A percentile compares a stretch with the other conserved stretches of the same genome.
These are phyloP conservation scores for Odontomachus brunneus DNA, from an alignment of 1,140 invertebrate genomes.

Conservation along the genomic window DNA sequence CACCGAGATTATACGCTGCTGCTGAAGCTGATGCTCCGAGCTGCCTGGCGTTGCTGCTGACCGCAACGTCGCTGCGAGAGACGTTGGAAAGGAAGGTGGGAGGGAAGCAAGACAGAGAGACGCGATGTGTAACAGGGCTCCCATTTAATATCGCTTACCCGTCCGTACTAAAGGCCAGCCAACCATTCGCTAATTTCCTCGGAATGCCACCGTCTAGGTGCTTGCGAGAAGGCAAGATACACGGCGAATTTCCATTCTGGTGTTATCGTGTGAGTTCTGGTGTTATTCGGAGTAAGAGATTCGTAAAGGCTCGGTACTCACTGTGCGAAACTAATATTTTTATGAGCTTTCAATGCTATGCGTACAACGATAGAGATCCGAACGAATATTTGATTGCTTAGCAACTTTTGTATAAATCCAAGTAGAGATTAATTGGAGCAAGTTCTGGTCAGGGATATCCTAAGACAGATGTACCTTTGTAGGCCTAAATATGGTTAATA, in stretches of 20 bases:
- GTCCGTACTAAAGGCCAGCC: conserved; percentile 74
- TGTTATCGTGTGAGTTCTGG: neutral
- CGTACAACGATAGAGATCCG: too few relatives aligned
- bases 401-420: too few relatives aligned
- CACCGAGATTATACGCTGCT: conserved; percentile 83
- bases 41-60: conserved; percentile 63
- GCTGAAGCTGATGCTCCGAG: conserved; percentile 58
- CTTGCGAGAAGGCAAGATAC: conserved; percentile 45
- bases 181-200: conserved; percentile 81
- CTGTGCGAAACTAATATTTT: too few relatives aligned
- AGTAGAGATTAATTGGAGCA: too few relatives aligned
- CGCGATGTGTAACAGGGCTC: conserved; percentile 69
- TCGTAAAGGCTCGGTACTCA: too few relatives aligned
- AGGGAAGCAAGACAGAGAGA: conserved; percentile 59
- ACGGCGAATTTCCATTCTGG: neutral
- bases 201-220: conserved; percentile 73
- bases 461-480: too few relatives aligned
- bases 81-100: conserved; percentile 67
- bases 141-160: conserved; percentile 81
- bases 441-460: too few relatives aligned
- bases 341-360: too few relatives aligned
- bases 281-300: too few relatives aligned
- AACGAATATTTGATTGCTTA: too few relatives aligned
- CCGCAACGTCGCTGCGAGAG: conserved; percentile 58
- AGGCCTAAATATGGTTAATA: too few relatives aligned